Evolutionary conservation across 2,797 vertebrate genomes (phyloP), one percentile per base, ranked within the genome.

Genomic region (Sylvilagus floridanus): DNA sequence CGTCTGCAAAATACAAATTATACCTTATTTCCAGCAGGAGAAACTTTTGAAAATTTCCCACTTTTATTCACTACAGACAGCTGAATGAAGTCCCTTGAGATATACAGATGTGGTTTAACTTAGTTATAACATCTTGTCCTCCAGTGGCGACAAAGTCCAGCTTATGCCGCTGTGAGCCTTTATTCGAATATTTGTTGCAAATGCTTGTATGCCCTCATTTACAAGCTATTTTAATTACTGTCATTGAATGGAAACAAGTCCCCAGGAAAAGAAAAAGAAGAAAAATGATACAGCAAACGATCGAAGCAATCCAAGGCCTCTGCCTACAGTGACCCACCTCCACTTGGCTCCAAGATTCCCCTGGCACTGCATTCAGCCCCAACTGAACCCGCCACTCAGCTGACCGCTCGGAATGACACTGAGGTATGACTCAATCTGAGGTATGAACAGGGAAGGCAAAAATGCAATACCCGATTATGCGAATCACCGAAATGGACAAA

Each of bases 1-100:
- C 99, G 98, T 99, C 99, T 99, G 99, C 99, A 99, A 99, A 99
- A 99, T 99, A 99, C 99, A 99, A 99, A 99, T 99, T 99, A 98
- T 98, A 98, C 99, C 99, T 99, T 98, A 99, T 98, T 99, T 99
- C 99, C 99, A 99, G 99, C 99, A 99, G 99, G 99, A 99, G 98
- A 99, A 99, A 99, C 98, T 98, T 98, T 98, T 98, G 98, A 99
- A 99, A 98, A 98, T 98, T 99, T 98, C 98, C 98, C 98, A 98
- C 99, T 98, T 98, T 98, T 98, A 98, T 99, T 99, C 99, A 99
- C 99, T 99, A 99, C 99, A 99, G 99, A 99, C 99, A 99, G 99
- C 99, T 99, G 99, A 99, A 99, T 99, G 98, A 99, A 99, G 99
- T 99, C 99, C 99, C 99, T 99, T 99, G 99, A 99, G 99, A 99